phyloP scores from a whole-genome alignment of 2,797 vertebrate genomes.

The Anguilla obscura region DNA sequence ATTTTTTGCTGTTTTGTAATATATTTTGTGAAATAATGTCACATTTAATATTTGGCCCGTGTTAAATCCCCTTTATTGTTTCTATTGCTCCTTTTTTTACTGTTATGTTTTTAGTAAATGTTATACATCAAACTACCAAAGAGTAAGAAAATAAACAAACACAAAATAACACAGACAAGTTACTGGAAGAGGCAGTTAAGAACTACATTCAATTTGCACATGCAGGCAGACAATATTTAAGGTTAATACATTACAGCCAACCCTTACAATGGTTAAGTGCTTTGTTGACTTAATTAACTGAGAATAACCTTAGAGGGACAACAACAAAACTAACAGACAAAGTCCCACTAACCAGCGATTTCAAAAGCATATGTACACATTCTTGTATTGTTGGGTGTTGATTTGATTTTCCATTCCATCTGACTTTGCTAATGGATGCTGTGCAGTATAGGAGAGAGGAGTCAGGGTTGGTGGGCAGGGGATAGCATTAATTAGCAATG shows the following conservation, averaged over 20 bases:
- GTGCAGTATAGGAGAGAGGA: not conserved
- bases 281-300: slow-evolving; percentile 12
- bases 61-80: no score
- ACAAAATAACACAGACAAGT: not conserved
- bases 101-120: no score
- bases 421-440: not conserved
- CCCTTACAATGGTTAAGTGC: not conserved
- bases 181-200: slow-evolving; percentile 15
- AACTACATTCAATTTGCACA: not conserved
- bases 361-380: not conserved
- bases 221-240: not conserved
- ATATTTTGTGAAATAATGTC: not conserved
- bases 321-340: not conserved
- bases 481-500: not conserved
- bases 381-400: not conserved
- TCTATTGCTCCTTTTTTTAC: not conserved
- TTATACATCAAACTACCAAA: no score
- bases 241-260: not conserved
- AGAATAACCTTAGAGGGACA: not conserved
- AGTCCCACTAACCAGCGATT: not conserved
- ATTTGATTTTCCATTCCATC: not conserved
- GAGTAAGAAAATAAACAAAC: not conserved
- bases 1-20: not conserved
- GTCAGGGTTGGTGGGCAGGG: not conserved
- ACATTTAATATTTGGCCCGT: no score